Conservation (phyloP, 1,140 invertebrate species). For the Zaprionus inermis region DNA sequence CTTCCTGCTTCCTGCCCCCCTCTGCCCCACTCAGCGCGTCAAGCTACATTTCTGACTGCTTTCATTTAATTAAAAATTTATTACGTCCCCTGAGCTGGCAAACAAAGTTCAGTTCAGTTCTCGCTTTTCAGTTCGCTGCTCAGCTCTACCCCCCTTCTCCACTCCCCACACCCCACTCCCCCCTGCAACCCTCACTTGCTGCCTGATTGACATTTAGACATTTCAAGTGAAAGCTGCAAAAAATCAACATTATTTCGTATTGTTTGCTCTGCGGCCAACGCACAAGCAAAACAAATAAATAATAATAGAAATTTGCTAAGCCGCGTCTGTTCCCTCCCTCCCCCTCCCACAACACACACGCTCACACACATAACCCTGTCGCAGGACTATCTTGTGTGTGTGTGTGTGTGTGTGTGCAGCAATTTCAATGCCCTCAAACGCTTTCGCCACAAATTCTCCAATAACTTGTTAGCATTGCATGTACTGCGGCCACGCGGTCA, state of each 20-base stretch:
- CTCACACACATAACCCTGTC: neutral
- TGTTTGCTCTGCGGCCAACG: conserved; percentile 32
- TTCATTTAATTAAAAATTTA: conserved; percentile 62
- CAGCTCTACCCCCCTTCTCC: neutral
- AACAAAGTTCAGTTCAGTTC: conserved; percentile 3
- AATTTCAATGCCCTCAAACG: conserved; percentile 23
- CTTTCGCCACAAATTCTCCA: conserved; percentile 6
- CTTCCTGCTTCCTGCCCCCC: neutral
- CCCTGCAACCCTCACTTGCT: neutral
- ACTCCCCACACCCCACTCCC: neutral
- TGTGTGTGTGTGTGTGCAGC: neutral
- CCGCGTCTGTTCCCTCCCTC: neutral
- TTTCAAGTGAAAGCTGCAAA: conserved; percentile 54
- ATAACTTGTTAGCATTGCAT: neutral
- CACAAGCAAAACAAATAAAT: conserved; percentile 54
- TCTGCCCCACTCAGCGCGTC: neutral
- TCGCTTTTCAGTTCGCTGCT: neutral
- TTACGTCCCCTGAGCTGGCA: conserved; percentile 43
- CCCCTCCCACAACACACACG: neutral
- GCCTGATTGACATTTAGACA: conserved; percentile 53
- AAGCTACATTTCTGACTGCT: conserved; percentile 43
- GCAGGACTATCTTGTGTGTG: neutral
- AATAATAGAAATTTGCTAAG: conserved; percentile 55
- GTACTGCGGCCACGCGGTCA: neutral
- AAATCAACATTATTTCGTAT: conserved; percentile 55